These are phyloP conservation scores for Acomys russatus DNA, from an alignment of 2,797 vertebrate genomes.

Conservation along the genomic window DNA sequence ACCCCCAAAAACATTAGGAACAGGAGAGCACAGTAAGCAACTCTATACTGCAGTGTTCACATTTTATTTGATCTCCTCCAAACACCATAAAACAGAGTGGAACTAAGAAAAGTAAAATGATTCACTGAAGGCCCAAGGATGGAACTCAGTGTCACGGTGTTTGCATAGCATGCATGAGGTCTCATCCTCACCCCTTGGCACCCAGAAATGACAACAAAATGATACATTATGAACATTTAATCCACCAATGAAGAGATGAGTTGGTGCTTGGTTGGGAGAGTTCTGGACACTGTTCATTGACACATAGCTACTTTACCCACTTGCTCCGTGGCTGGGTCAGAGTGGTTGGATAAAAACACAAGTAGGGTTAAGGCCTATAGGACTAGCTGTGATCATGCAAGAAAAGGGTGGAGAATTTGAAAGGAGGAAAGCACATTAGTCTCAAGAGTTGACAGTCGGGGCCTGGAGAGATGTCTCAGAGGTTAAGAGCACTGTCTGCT, in stretches of 20 bases:
- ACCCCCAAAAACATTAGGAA: background rate
- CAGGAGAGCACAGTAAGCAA: background rate
- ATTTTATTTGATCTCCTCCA: background rate
- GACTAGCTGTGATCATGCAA: background rate
- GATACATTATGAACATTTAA: background rate
- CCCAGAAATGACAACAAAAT: background rate
- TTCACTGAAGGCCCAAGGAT: background rate
- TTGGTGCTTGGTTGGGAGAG: background rate
- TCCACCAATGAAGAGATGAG: background rate
- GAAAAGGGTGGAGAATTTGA: background rate
- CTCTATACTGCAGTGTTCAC: background rate
- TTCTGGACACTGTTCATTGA: background rate
- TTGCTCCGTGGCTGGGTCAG: background rate
- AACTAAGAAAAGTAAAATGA: slow-evolving; percentile 9
- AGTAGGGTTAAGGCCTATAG: background rate
- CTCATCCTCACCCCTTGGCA: background rate
- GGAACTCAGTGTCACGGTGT: background rate
- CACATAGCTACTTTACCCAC: no score
- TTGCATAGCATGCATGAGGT: background rate
- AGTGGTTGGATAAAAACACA: background rate
- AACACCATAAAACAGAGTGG: background rate
- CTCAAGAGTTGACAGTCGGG: background rate
- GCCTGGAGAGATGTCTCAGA: no score
- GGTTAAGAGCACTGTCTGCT: no score
- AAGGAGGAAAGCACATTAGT: background rate